Percentiles rank a stretch among this genome's conserved stretches.
Conservation (phyloP, 2,113 vertebrate species). For the Oxyruncus cristatus region DNA sequence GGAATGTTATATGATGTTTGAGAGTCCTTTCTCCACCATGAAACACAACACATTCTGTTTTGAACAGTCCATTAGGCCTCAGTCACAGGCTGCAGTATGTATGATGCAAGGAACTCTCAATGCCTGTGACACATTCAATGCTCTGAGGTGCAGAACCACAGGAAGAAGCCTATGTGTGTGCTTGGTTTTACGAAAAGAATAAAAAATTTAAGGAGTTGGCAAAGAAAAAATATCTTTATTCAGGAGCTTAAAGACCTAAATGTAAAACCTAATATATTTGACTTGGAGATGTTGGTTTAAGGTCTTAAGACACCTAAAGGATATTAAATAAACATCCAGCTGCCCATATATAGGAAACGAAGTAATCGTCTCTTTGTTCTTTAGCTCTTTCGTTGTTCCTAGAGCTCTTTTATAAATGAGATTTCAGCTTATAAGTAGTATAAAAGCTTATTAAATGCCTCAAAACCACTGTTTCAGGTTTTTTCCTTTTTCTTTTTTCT, state of each 20-base stretch:
- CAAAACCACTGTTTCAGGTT: background rate
- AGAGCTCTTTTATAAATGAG: background rate
- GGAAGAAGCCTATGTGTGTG: background rate
- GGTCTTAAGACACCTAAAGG: background rate
- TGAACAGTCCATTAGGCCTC: background rate
- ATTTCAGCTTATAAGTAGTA: background rate
- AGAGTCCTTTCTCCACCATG: background rate
- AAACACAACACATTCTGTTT: background rate
- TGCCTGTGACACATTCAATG: rapidly evolving
- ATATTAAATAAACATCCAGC: background rate
- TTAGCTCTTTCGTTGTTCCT: background rate
- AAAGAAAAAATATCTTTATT: background rate
- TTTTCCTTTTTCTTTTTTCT: background rate
- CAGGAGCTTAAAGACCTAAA: background rate
- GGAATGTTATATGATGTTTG: background rate
- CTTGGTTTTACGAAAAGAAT: background rate
- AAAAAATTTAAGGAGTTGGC: rapidly evolving
- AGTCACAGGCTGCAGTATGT: background rate
- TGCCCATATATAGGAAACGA: background rate
- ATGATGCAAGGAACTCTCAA: background rate
- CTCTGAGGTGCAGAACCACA: background rate
- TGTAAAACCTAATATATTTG: background rate
- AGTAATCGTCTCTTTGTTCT: background rate
- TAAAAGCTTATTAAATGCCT: background rate
- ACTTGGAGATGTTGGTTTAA: background rate